Evolutionary conservation across 2,113 vertebrate genomes (phyloP), one percentile per base, ranked within the genome.

Genomic region (Marmota monax): DNA sequence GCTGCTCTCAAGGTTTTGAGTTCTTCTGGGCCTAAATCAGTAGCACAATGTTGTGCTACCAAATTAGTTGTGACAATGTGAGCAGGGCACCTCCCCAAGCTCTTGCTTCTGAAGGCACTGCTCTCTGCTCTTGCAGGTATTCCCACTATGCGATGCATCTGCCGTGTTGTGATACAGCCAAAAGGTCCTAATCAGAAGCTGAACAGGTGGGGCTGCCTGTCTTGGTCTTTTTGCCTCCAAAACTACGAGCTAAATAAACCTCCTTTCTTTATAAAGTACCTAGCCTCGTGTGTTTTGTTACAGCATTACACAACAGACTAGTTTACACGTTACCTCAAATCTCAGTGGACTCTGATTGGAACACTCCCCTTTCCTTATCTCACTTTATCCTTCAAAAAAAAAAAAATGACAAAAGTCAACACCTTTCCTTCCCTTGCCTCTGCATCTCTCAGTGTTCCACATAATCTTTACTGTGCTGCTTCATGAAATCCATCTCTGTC

Each of bases 301-400:
- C 42, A 91, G 32, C 37, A 86, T 27, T 27, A 69, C 6, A 58
- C 53, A n/a, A 86, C 32, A 48, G 23, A 34, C 73, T n/a, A 37
- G 69, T 42, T 45, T 14, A 42, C 42, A 77, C 32, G 51, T 29
- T 27, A 80, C 42, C 13, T 77, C 78, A 45, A 67, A 78, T 79
- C 82, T 63, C 88, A 88, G 13, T 14, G 92, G 63, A 42, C 18
- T 96, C 51, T 85, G 37, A 84, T n/a, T 56, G 76, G n/a, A 82
- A 95, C 39, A 27, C n/a, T 83, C 17, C 56, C 48, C 48, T 80
- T 84, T 77, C 58, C 63, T 84, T 58, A 65, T 23, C 17, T 89
- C 92, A 90, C 58, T 88, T 61, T 92, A 92, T 65, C 51, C 58
- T 94, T 83, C 12, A 51, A 51, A 86, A 42, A 48, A 48, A 48